Conservation (phyloP, 92 coral and sea anemone species). For the Plumapathes pennacea region DNA sequence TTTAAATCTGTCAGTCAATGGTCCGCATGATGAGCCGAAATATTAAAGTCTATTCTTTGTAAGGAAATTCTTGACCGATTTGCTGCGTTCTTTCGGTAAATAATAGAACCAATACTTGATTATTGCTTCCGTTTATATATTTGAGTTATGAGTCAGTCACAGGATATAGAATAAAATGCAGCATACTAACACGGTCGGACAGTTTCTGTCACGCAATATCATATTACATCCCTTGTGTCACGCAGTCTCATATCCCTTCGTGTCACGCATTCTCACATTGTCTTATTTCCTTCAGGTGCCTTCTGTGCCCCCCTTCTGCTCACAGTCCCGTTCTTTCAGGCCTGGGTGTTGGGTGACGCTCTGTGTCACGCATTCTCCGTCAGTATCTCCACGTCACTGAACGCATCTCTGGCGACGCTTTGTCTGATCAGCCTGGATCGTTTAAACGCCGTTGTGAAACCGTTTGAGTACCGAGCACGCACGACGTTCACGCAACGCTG, state of each 20-base stretch:
- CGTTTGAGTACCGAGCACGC: slow-evolving; percentile 65
- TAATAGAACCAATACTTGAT: no score
- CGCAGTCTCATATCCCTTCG: background rate
- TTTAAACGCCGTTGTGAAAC: slow-evolving; percentile 75
- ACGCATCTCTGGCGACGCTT: slow-evolving; percentile 77
- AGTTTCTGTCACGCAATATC: no score
- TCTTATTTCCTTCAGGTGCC: slow-evolving; percentile 45
- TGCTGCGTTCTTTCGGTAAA: no score
- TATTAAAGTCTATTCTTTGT: no score
- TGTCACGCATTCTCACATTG: background rate
- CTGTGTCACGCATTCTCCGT: slow-evolving; percentile 56
- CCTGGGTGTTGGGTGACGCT: slow-evolving; percentile 64
- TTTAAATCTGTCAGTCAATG: no score
- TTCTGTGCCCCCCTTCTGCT: slow-evolving; percentile 72
- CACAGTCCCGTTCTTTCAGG: slow-evolving; percentile 51
- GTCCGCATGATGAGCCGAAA: no score
- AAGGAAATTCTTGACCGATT: no score
- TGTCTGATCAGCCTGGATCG: slow-evolving; percentile 80
- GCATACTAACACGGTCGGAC: no score
- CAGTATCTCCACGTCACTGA: slow-evolving; percentile 59
- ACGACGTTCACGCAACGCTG: slow-evolving; percentile 71
- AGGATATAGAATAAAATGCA: no score
- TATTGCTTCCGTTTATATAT: no score
- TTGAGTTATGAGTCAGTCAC: no score
- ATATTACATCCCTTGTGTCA: background rate